phyloP scores from a whole-genome alignment of 2,797 vertebrate species.

The Sebastes kiyomatsui region DNA sequence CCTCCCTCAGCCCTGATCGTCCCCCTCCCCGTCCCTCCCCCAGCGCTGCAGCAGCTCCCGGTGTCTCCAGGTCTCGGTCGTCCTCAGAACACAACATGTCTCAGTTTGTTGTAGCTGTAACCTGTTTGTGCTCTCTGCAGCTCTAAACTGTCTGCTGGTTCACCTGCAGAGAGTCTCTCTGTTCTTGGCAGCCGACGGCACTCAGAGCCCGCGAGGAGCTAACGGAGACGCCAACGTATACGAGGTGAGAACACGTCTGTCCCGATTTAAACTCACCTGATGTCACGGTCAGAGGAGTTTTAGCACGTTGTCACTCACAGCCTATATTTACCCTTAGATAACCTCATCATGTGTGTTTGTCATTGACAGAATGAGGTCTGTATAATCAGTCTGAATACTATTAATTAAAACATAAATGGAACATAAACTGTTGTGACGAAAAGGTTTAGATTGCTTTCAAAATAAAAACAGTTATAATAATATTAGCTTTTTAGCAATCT shows the following conservation, averaged over 20 bases:
- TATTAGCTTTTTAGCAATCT: not conserved
- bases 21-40: not conserved
- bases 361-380: not conserved
- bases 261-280: not conserved
- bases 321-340: not conserved
- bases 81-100: conserved; percentile 45
- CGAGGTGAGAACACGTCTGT: not conserved
- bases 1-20: not conserved
- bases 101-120: conserved; percentile 47
- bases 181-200: conserved; percentile 6
- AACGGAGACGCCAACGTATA: not conserved
- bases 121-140: conserved; percentile 43
- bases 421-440: not conserved
- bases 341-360: not conserved
- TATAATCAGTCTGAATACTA: not conserved
- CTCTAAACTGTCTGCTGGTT: conserved; percentile 39
- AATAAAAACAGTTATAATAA: not conserved
- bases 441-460: not conserved
- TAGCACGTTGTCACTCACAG: not conserved
- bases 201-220: not conserved
- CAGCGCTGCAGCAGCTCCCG: conserved; percentile 30
- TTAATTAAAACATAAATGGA: not conserved
- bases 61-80: conserved; percentile 41
- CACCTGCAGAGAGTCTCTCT: conserved; percentile 44
- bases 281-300: not conserved